Evolutionary conservation across 2,888 invertebrate species (phyloP).

Genomic region (Halictus quadricinctus): DNA sequence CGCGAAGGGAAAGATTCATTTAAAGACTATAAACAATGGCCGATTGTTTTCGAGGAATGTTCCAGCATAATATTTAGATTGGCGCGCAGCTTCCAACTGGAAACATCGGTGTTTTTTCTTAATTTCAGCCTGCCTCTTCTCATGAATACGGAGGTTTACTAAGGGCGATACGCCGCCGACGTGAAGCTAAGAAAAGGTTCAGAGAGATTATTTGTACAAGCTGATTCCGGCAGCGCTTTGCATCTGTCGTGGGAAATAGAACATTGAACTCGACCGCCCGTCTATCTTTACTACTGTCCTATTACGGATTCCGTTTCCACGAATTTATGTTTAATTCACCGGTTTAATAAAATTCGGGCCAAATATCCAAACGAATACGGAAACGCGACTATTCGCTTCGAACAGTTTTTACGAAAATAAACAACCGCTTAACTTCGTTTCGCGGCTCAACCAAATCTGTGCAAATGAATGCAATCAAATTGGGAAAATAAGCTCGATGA

Average conservation of each 20-base stretch:
- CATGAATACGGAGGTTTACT: conserved; percentile 62
- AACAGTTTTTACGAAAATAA: neutral
- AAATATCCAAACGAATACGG: neutral
- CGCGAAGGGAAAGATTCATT: conserved; percentile 34
- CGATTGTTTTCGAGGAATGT: conserved; percentile 63
- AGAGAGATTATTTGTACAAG: conserved; percentile 69
- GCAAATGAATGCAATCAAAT: neutral
- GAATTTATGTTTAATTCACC: conserved; percentile 26
- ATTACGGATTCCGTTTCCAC: conserved; percentile 19
- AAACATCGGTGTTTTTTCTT: conserved; percentile 60
- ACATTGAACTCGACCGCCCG: conserved; percentile 52
- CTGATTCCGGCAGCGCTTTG: conserved; percentile 64
- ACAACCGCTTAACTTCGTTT: neutral
- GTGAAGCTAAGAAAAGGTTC: conserved; percentile 61
- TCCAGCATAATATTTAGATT: conserved; percentile 69
- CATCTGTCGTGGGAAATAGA: conserved; percentile 66
- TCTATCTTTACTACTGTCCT: conserved; percentile 38
- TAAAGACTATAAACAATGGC: conserved; percentile 58
- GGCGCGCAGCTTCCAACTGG: conserved; percentile 56
- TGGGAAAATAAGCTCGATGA: neutral
- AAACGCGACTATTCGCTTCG: neutral
- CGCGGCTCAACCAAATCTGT: neutral
- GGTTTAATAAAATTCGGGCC: neutral
- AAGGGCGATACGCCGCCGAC: conserved; percentile 50
- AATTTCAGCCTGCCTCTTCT: conserved; percentile 65